These are phyloP conservation scores for Hydrozoanthus tunicans DNA, from an alignment of 64 coral and sea anemone genomes.

Conservation along the genomic window DNA sequence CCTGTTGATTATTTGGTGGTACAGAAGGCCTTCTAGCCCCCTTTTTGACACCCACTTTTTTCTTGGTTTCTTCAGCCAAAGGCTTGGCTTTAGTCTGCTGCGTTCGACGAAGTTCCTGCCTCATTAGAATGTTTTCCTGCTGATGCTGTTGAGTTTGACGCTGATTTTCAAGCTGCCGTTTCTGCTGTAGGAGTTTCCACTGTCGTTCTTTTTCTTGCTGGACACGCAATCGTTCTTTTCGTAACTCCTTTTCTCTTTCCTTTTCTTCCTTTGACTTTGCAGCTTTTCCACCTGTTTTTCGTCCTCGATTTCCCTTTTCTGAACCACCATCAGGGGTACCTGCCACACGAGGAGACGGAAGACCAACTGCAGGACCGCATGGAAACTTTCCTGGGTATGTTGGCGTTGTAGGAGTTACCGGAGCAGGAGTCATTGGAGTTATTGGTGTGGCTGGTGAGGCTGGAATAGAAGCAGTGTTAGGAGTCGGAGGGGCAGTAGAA, in stretches of 20 bases:
- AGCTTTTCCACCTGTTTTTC: slow-evolving; percentile 60
- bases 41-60: slow-evolving; percentile 69
- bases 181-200: slow-evolving; percentile 97
- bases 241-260: slow-evolving; percentile 83
- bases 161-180: slow-evolving; percentile 85
- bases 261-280: slow-evolving; percentile 90
- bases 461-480: slow-evolving; percentile 50
- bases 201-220: slow-evolving; percentile 92
- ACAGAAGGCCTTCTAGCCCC: slow-evolving; percentile 1
- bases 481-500: slow-evolving; percentile 16
- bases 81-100: slow-evolving; percentile 85
- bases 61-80: slow-evolving; percentile 75
- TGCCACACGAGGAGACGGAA: background rate
- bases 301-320: slow-evolving; percentile 37
- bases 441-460: slow-evolving; percentile 57
- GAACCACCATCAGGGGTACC: slow-evolving; percentile 23
- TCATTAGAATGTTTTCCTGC: slow-evolving; percentile 76
- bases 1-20: background rate
- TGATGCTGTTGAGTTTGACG: slow-evolving; percentile 92
- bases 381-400: slow-evolving; percentile 29
- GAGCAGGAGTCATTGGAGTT: slow-evolving; percentile 61
- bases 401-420: slow-evolving; percentile 65
- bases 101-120: slow-evolving; percentile 79
- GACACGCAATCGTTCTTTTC: slow-evolving; percentile 80
- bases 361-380: slow-evolving; percentile 28